These are phyloP conservation scores for Eupithecia exiguata DNA, from an alignment of 2,888 invertebrate genomes.

Conservation along the genomic window DNA sequence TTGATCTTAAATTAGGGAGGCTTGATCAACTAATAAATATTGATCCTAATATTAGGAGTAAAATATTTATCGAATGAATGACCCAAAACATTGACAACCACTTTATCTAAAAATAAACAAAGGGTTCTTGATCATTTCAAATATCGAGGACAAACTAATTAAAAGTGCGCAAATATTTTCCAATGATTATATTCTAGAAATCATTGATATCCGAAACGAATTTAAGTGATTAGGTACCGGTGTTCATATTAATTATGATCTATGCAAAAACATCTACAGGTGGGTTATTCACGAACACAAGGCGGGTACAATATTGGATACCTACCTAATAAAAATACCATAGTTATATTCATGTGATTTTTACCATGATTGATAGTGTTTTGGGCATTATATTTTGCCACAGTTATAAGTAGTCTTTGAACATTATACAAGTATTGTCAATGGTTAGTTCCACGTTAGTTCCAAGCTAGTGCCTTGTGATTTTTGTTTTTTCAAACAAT, in stretches of 20 bases:
- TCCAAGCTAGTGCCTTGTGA: too few relatives aligned
- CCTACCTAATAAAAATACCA: background rate
- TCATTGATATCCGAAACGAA: slow-evolving; percentile 33
- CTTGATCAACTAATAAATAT: background rate
- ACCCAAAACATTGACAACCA: background rate
- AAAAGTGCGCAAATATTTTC: slow-evolving; percentile 13
- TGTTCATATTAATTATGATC: background rate
- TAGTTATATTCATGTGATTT: background rate
- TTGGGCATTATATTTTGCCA: background rate
- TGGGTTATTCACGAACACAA: background rate
- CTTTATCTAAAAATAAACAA: slow-evolving; percentile 6
- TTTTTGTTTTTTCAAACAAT: too few relatives aligned
- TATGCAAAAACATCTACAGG: background rate
- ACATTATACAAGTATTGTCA: background rate
- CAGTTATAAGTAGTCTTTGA: background rate
- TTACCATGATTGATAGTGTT: background rate
- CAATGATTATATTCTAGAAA: slow-evolving; percentile 30
- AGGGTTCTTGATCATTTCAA: background rate
- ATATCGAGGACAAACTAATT: slow-evolving; percentile 27
- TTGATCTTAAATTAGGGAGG: too few relatives aligned
- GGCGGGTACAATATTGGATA: background rate
- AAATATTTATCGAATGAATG: slow-evolving; percentile 9
- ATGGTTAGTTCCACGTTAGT: too few relatives aligned
- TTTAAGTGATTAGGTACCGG: slow-evolving; percentile 32
- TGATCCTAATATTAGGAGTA: background rate